Percentiles rank a stretch among this genome's conserved stretches.
These are phyloP conservation scores for Hirtodrosophila cameraria DNA, from an alignment of 2,888 invertebrate genomes.

Conservation along the genomic window DNA sequence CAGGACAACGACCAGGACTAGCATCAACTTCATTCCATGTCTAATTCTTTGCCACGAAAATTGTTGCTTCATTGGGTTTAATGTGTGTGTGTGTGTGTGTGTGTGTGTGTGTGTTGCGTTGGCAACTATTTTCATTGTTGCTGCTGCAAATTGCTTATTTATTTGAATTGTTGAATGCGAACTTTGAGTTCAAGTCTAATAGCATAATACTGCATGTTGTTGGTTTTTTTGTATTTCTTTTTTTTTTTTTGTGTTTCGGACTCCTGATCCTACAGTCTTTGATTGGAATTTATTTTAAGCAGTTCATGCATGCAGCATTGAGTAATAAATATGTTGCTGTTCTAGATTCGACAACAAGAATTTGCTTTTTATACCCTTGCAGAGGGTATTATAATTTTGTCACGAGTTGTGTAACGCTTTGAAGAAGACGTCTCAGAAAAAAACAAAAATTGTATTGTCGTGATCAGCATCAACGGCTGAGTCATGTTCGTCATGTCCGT, in stretches of 20 bases:
- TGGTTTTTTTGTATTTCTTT: not conserved
- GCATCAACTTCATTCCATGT: constrained; percentile 18
- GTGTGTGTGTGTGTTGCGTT: constrained; percentile 4
- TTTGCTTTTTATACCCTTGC: not conserved
- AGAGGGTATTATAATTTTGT: not conserved
- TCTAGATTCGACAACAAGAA: constrained; percentile 30
- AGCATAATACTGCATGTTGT: constrained; percentile 32
- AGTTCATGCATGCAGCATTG: constrained; percentile 45
- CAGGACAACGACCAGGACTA: too few relatives aligned
- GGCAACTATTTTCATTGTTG: constrained; percentile 3
- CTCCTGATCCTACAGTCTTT: constrained; percentile 17
- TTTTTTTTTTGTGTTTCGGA: constrained; percentile 13
- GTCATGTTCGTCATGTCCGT: too few relatives aligned
- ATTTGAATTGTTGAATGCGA: constrained; percentile 52
- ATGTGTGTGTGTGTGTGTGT: constrained; percentile 21
- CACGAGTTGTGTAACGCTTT: not conserved
- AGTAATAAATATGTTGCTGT: constrained; percentile 43
- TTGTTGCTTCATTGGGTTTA: constrained; percentile 70
- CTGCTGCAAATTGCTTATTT: constrained; percentile 67
- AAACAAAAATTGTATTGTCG: too few relatives aligned
- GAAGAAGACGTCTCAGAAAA: too few relatives aligned
- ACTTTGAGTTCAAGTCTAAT: constrained; percentile 43
- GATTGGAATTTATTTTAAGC: constrained; percentile 57
- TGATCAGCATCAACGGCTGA: too few relatives aligned
- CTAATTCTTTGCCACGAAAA: constrained; percentile 42